A percentile compares a stretch with the other conserved stretches of the same genome.
phyloP scores from a whole-genome alignment of 1,140 invertebrate genomes.

The Neuroterus valhalla region DNA sequence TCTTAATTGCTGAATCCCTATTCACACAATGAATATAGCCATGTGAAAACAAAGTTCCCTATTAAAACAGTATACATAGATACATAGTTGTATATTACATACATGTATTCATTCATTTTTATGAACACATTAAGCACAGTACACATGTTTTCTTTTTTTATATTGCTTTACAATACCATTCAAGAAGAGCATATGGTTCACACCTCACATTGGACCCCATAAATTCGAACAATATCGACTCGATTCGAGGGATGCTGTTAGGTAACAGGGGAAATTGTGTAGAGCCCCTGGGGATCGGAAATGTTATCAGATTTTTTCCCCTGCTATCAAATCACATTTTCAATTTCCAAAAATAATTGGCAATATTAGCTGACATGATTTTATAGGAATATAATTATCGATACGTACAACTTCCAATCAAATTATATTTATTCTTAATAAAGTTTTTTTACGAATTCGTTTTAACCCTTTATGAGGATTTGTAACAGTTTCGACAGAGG shows the following conservation, averaged over 20 bases:
- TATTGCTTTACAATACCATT: conserved; percentile 12
- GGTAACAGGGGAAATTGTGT: background rate
- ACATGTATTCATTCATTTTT: background rate
- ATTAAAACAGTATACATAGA: background rate
- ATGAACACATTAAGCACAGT: background rate
- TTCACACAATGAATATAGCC: no score
- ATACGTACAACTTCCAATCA: background rate
- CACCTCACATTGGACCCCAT: conserved; percentile 13
- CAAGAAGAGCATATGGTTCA: conserved; percentile 9
- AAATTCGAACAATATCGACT: conserved; percentile 19
- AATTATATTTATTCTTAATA: background rate
- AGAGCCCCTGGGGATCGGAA: conserved; percentile 2
- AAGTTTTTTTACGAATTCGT: no score
- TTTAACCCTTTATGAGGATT: no score
- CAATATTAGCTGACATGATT: background rate
- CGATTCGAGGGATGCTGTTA: background rate
- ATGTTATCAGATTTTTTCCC: conserved; percentile 16
- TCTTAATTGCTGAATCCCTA: no score
- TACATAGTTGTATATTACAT: no score
- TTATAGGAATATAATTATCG: background rate
- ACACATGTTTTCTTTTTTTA: conserved; percentile 14
- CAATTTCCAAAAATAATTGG: background rate
- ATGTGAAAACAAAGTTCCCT: background rate
- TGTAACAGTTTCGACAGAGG: no score
- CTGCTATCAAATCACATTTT: background rate